phyloP scores from a whole-genome alignment of 2,797 vertebrate species.

The Acanthurus lineatus region DNA sequence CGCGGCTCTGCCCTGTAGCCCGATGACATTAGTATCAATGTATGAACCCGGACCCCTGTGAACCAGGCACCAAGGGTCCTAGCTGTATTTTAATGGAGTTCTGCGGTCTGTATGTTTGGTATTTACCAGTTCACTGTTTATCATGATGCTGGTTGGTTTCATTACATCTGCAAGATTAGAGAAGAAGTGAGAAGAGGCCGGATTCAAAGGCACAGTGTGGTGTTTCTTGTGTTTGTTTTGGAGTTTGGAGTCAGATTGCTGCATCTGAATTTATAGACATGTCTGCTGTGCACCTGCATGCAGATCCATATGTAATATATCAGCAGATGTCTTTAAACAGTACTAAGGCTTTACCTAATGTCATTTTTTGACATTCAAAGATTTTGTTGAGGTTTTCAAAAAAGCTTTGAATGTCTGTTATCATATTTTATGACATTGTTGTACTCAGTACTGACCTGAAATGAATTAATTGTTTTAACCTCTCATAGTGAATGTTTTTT shows the following conservation, averaged over 20 bases:
- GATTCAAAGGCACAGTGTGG: slow-evolving; percentile 4
- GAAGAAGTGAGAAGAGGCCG: slow-evolving; percentile 21
- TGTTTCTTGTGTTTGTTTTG: neutral
- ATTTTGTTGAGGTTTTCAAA: too few relatives aligned
- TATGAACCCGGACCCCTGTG: slow-evolving; percentile 1
- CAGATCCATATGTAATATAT: neutral
- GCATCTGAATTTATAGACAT: neutral
- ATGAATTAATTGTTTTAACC: neutral
- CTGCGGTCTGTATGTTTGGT: slow-evolving; percentile 23
- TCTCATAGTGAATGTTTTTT: neutral
- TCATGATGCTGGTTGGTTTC: slow-evolving; percentile 2
- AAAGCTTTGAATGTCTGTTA: too few relatives aligned
- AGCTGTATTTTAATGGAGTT: slow-evolving; percentile 38
- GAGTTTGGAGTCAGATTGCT: neutral
- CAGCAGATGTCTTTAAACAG: neutral
- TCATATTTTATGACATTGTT: too few relatives aligned
- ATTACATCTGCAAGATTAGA: slow-evolving; percentile 18
- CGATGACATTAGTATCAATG: neutral
- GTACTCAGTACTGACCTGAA: neutral
- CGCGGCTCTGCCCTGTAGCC: slow-evolving; percentile 9
- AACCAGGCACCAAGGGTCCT: neutral
- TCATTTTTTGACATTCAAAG: too few relatives aligned
- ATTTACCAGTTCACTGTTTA: slow-evolving; percentile 15
- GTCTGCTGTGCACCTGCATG: neutral
- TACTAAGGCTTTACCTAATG: neutral